Evolutionary conservation across 2,113 vertebrate genomes (phyloP).

Genomic region (Procavia capensis): DNA sequence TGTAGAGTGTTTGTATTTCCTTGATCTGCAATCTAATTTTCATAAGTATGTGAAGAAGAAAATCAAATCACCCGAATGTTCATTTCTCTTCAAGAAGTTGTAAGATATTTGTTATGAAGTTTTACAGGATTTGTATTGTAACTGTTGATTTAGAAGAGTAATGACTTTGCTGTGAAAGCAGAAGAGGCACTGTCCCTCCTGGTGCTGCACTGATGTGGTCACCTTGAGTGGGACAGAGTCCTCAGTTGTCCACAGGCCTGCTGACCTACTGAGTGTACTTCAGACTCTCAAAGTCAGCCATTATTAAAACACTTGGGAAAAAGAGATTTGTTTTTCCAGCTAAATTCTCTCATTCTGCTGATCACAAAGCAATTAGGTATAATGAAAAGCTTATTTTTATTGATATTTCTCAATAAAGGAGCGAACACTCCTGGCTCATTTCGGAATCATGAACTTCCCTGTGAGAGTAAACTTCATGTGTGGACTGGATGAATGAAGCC

Average conservation of each 20-base stretch:
- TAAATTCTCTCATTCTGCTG: neutral
- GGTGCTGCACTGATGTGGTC: neutral
- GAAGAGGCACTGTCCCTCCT: neutral
- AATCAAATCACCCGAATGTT: constrained; percentile 33
- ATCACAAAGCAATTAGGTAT: neutral
- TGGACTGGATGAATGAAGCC: neutral
- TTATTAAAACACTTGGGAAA: neutral
- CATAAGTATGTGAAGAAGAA: constrained; percentile 45
- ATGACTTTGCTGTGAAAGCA: neutral
- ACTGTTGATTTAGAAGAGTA: constrained; percentile 32
- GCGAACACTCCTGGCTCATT: neutral
- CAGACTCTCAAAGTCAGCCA: neutral
- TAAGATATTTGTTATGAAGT: constrained; percentile 2
- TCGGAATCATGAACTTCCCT: neutral
- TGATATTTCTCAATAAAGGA: neutral
- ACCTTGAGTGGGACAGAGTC: neutral
- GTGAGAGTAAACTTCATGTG: neutral
- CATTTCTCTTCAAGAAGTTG: constrained; percentile 27
- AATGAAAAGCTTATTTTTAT: neutral
- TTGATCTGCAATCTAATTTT: constrained; percentile 33
- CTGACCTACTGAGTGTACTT: neutral
- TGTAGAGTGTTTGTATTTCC: neutral
- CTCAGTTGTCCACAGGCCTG: neutral
- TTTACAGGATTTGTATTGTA: neutral
- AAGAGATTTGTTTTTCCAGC: neutral